Evolutionary conservation across 2,888 invertebrate genomes (phyloP).

Genomic region (Temnothorax unifasciatus): DNA sequence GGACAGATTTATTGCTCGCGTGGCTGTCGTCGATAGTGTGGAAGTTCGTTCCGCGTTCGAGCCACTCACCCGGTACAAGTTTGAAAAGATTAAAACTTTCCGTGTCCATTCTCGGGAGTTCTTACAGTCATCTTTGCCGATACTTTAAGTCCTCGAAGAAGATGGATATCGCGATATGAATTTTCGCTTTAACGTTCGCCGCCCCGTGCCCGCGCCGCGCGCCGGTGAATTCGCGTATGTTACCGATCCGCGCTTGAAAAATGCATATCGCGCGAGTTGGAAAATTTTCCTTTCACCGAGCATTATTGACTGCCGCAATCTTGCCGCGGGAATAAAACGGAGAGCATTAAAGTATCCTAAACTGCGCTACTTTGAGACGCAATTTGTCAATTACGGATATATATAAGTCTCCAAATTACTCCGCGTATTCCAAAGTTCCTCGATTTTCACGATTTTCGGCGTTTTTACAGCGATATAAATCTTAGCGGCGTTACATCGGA

Average conservation of each 20-base stretch:
- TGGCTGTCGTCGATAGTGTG: constrained; percentile 55
- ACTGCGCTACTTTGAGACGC: background rate
- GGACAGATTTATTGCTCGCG: constrained; percentile 56
- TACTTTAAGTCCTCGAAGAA: constrained; percentile 52
- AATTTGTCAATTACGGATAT: background rate
- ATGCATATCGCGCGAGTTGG: constrained; percentile 29
- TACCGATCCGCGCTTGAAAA: constrained; percentile 31
- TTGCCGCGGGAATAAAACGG: constrained; percentile 2
- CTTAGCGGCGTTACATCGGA: background rate
- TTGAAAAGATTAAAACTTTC: constrained; percentile 57
- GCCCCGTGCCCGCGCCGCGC: background rate
- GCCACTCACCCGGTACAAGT: constrained; percentile 48
- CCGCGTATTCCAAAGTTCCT: background rate
- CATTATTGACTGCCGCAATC: constrained; percentile 26
- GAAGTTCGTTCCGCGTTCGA: constrained; percentile 40
- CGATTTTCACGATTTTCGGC: background rate
- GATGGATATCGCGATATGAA: constrained; percentile 57
- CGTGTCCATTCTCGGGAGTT: constrained; percentile 53
- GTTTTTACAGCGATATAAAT: background rate
- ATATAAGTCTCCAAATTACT: background rate
- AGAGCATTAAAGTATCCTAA: background rate
- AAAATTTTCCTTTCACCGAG: constrained; percentile 35
- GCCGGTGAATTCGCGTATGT: constrained; percentile 22
- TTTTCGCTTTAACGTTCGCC: constrained; percentile 33
- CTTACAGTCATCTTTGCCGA: constrained; percentile 55